Conservation (phyloP, 2,888 invertebrate species). For the Epicampocera succincta region DNA sequence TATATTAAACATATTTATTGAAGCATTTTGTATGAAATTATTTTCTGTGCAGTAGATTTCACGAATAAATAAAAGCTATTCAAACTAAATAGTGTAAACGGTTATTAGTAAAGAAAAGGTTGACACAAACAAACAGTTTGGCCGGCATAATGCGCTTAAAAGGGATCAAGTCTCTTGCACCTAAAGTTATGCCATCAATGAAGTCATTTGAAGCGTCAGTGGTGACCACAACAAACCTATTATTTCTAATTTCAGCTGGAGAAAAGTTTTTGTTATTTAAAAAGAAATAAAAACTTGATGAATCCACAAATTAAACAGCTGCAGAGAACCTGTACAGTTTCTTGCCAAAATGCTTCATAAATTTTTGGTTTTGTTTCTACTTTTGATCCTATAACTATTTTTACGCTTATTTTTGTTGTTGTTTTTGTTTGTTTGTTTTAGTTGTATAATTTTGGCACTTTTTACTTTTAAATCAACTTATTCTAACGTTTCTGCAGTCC, state of each 20-base stretch:
- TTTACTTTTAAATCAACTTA: slow-evolving; percentile 37
- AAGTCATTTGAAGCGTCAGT: no score
- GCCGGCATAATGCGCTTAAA: no score
- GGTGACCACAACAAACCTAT: no score
- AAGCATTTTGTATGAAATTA: slow-evolving; percentile 3
- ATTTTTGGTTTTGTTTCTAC: not conserved
- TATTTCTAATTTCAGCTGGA: no score
- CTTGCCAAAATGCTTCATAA: not conserved
- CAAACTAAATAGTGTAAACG: no score
- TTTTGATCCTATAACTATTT: not conserved
- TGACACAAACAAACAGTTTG: no score
- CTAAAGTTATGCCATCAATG: no score
- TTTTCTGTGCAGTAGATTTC: slow-evolving; percentile 6
- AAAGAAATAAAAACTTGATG: no score
- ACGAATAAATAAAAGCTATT: not conserved
- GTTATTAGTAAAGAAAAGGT: no score
- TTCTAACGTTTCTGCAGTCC: not conserved
- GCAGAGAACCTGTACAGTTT: not conserved
- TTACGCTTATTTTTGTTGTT: not conserved
- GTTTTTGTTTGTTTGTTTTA: slow-evolving; percentile 22
- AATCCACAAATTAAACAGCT: no score
- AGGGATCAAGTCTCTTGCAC: no score
- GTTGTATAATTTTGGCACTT: slow-evolving; percentile 49
- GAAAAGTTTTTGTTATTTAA: no score
- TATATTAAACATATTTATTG: slow-evolving; percentile 6